A percentile compares a stretch with the other conserved stretches of the same genome.
These are phyloP conservation scores for Cryptosula pallasiana DNA, from an alignment of 2,888 invertebrate species.

Conservation along the genomic window DNA sequence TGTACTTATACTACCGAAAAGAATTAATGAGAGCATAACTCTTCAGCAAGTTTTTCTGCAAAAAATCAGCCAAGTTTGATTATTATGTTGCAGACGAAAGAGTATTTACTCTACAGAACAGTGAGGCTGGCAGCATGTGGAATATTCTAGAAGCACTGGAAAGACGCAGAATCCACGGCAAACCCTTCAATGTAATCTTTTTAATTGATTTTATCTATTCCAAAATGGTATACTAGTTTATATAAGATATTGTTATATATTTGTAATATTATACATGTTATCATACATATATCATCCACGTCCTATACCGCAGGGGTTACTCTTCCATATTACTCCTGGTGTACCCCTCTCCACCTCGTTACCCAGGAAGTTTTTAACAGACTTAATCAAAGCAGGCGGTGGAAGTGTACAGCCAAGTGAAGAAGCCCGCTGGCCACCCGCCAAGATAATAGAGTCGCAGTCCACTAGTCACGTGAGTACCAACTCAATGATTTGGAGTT, in stretches of 20 bases:
- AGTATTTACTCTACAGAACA: constrained; percentile 23
- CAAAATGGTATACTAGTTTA: too few species aligned
- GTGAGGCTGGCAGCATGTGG: constrained; percentile 14
- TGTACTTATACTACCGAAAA: too few species aligned
- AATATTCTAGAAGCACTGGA: constrained; percentile 23
- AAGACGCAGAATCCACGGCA: not conserved
- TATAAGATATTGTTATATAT: too few species aligned
- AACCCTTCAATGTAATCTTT: not conserved
- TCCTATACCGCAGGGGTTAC: not conserved
- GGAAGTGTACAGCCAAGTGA: not conserved
- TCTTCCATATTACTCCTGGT: constrained; percentile 12
- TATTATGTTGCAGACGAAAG: constrained; percentile 14
- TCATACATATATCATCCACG: not conserved
- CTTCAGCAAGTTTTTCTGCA: too few species aligned
- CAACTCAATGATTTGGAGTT: too few species aligned
- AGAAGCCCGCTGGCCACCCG: not conserved
- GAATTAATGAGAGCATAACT: too few species aligned
- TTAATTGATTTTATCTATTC: too few species aligned
- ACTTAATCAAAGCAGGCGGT: not conserved
- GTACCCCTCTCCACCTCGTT: constrained; percentile 10
- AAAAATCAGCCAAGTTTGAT: too few species aligned
- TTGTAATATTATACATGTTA: too few species aligned
- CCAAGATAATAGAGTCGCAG: not conserved
- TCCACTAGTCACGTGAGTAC: not conserved
- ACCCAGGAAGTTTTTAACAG: not conserved